Base-by-base conservation (phyloP, 2,797 vertebrate genomes). In the Melopsittacus undulatus region DNA sequence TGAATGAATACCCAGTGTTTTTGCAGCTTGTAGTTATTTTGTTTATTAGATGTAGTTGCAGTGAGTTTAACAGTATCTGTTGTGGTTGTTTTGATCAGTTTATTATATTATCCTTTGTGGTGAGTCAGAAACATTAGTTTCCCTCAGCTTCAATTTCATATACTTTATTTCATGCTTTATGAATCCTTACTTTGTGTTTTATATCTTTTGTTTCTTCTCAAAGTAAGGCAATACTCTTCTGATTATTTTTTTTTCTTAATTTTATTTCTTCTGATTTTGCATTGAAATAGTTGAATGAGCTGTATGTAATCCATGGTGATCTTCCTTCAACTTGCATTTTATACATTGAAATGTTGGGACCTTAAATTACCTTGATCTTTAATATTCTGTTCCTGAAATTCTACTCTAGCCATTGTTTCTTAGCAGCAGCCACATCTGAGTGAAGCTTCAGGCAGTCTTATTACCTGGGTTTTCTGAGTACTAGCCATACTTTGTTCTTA, bases 401-500 rank as follows among this genome's bases (percentile, higher is more conserved):
- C 78, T 83, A 23, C 42, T 94, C 64, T 87, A 70, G 43, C 1
- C 0, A 80, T 86, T 74, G 8, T 66, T 90, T 93, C 57, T 82
- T 70, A 45, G 63, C 56, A 95, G 75, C 56, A 91, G 74, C 56
- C 90, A 79, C 77, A 82, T 84, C 69, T 73, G 59, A 92, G 48
- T 76, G 73, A 76, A 89, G 83, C 88, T 87, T 82, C 56, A 73
- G 77, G 81, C 70, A 79, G 9, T 76, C 46, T 9, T 12, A 7
- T 83, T 89, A 73, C 36, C 48, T 75, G 46, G 32, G 20, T 90
- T 84, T 61, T 92, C 63, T 72, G 54, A 93, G 89, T 80, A 77
- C 51, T 72, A 85, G 63, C 52, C 72, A 57, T 90, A 72, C 32
- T 89, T 96, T 57, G 21, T 84, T 94, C 83, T 67, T 70, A 45